Evolutionary conservation across 2,113 vertebrate species (phyloP).

Genomic region (Anolis sagrei): DNA sequence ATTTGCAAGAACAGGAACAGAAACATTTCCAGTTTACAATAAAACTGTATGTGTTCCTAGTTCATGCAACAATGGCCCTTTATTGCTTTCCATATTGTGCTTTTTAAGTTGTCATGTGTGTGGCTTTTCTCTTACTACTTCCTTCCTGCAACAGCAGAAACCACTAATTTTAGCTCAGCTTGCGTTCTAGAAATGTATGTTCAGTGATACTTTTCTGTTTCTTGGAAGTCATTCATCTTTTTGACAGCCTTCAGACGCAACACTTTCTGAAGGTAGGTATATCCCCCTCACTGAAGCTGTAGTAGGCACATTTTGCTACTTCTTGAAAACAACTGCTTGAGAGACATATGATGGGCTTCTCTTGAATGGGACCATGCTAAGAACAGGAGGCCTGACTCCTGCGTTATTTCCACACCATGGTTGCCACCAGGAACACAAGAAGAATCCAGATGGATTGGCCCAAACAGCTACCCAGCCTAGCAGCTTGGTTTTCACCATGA

Average conservation of each 20-base stretch:
- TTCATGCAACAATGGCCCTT: not conserved
- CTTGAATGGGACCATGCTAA: not conserved
- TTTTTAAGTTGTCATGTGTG: not conserved
- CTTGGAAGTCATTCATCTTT: slow-evolving; percentile 9
- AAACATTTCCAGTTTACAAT: not conserved
- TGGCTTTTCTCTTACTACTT: slow-evolving; percentile 56
- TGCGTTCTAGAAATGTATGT: slow-evolving; percentile 14
- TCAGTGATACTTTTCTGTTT: slow-evolving; percentile 17
- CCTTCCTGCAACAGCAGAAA: slow-evolving; percentile 73
- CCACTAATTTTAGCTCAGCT: slow-evolving; percentile 55
- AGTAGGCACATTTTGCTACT: not conserved
- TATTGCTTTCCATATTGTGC: slow-evolving; percentile 42
- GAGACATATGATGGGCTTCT: not conserved
- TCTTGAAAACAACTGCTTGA: not conserved
- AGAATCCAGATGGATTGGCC: not conserved
- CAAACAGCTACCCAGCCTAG: not conserved
- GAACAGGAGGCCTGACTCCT: not conserved
- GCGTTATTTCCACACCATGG: not conserved
- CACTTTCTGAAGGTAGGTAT: not conserved
- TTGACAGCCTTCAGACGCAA: not conserved
- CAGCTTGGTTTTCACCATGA: no score
- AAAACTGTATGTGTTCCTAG: rapidly evolving
- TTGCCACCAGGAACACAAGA: not conserved
- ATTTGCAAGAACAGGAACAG: rapidly evolving
- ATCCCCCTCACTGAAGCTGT: not conserved